Base-by-base conservation (phyloP, 2,113 vertebrate genomes). In the Coracopsis vasa region DNA sequence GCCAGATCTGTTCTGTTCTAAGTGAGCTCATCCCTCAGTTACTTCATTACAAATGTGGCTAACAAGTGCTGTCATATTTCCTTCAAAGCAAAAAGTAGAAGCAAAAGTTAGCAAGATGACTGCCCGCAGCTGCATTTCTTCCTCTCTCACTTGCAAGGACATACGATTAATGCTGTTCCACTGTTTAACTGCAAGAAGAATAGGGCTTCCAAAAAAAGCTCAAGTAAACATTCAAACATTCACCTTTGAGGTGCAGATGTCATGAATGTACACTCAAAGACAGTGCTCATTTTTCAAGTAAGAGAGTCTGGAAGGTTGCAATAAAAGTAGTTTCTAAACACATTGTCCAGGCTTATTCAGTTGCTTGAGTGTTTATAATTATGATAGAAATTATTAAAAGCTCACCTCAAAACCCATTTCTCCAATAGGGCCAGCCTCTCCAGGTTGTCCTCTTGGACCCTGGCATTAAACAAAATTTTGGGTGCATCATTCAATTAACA, bases 361-460 rank as follows among this genome's bases (percentile, higher is more conserved):
- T 44, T 65, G 28, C 16, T 79, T 60, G 24, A 73, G 28, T 42
- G 19, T 37, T 79, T 77, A 9, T 56, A 82, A 92, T 29, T 78
- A 80, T 19, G 88, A 87, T 6, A 19, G 5, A 78, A 41, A 75
- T 35, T 1, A 48, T 58, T 64, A 71, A 90, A 89, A 78, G 48
- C 93, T 97, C 97, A 99, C 99, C 98, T 99, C 99, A 94, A 88
- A 89, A 28, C 99, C 99, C 81, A 96, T 98, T 95, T 99, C 99
- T 98, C 99, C 99, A 94, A 98, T 88, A 88, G 98, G 96, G 81
- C 99, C 99, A 93, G 95, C 73, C 42, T 99, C 99, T 54, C 99
- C 99, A 65, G 97, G 97, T 39, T 98, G 98, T 95, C 99, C 99
- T 97, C 98, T 99, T 71, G 97, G 96, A 81, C 99, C 99, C 99